Conservation (phyloP, 2,797 vertebrate genomes). For the Crypturellus tataupa region DNA sequence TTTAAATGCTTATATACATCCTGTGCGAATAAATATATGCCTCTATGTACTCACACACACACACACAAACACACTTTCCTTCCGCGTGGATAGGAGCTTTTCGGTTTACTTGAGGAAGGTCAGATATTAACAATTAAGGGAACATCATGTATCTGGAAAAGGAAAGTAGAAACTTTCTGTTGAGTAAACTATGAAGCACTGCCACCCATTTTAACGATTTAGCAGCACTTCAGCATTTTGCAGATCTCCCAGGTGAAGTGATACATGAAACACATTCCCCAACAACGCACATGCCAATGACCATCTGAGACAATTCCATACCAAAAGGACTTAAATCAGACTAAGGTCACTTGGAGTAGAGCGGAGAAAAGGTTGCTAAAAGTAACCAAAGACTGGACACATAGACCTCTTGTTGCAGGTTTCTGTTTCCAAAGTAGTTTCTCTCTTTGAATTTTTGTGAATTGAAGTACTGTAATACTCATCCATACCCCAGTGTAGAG, state of each 20-base stretch:
- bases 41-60: not conserved
- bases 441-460: not conserved
- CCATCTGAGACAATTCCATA: not conserved
- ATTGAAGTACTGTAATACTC: not conserved
- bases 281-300: not conserved
- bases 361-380: not conserved
- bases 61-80: not conserved
- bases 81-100: not conserved
- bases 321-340: not conserved
- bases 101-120: not conserved
- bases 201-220: not conserved
- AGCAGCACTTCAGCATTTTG: not conserved
- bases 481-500: not conserved
- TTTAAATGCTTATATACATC: too few relatives aligned
- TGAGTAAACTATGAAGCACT: fast-evolving
- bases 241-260: not conserved
- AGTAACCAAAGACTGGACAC: not conserved
- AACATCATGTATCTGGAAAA: not conserved
- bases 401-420: not conserved
- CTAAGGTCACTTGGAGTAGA: not conserved
- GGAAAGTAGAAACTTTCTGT: not conserved
- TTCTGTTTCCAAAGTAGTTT: not conserved
- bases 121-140: not conserved
- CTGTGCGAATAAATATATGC: not conserved
- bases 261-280: not conserved